These are phyloP conservation scores for Panorpa germanica DNA, from an alignment of 2,888 invertebrate genomes.

Conservation along the genomic window DNA sequence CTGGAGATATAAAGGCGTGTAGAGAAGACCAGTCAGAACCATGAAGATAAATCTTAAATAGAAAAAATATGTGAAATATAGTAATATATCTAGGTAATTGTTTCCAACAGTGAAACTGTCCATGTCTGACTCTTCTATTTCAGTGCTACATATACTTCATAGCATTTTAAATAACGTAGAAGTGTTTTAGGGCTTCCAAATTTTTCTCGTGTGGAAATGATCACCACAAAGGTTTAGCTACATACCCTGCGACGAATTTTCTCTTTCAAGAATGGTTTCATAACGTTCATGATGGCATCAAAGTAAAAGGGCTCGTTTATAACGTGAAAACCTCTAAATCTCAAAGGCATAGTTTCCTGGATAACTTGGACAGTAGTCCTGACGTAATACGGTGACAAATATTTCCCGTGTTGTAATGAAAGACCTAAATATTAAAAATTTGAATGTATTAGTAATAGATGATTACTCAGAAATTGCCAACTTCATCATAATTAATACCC, in stretches of 20 bases:
- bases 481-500: constrained; percentile 23
- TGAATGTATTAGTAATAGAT: too few species aligned
- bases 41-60: constrained; percentile 37
- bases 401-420: too few species aligned
- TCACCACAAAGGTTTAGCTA: not conserved
- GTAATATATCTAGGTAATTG: too few species aligned
- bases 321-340: constrained; percentile 47
- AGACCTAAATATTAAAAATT: too few species aligned
- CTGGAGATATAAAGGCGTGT: too few species aligned
- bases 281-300: constrained; percentile 50
- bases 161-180: too few species aligned
- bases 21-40: constrained; percentile 43
- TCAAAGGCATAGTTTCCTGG: constrained; percentile 40
- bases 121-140: too few species aligned
- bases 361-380: constrained; percentile 26
- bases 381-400: constrained; percentile 28
- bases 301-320: constrained; percentile 58
- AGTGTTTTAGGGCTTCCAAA: not conserved
- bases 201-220: not conserved
- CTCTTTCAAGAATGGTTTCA: constrained; percentile 46
- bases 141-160: too few species aligned
- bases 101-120: too few species aligned
- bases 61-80: too few species aligned
- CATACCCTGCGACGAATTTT: constrained; percentile 32
- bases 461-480: too few species aligned